Evolutionary conservation across 2,888 invertebrate genomes (phyloP).

Genomic region (Halocaridina rubra): DNA sequence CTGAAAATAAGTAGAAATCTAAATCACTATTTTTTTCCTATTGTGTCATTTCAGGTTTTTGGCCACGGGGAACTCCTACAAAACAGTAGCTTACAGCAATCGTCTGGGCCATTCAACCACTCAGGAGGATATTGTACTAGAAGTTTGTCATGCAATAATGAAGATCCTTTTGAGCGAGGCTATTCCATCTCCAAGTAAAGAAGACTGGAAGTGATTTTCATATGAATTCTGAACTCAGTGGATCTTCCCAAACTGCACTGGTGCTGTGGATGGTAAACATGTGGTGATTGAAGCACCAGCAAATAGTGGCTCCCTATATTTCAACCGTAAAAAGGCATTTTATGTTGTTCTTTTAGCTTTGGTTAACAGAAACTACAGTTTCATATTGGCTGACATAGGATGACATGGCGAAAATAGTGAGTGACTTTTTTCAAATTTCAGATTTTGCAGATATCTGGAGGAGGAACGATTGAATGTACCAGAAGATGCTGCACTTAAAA

Average conservation of each 20-base stretch:
- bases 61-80: conserved; percentile 25
- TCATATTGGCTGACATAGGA: conserved; percentile 35
- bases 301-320: conserved; percentile 35
- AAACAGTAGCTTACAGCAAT: conserved; percentile 23
- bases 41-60: conserved; percentile 22
- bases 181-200: conserved; percentile 28
- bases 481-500: conserved; percentile 16
- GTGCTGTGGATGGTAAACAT: conserved; percentile 27
- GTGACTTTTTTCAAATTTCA: conserved; percentile 19
- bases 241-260: conserved; percentile 37
- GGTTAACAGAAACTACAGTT: conserved; percentile 32
- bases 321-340: conserved; percentile 36
- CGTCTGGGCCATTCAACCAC: conserved; percentile 33
- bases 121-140: conserved; percentile 7
- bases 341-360: conserved; percentile 38
- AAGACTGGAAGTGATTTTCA: conserved; percentile 31
- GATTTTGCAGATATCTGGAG: conserved; percentile 20
- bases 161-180: conserved; percentile 20
- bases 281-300: conserved; percentile 40
- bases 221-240: conserved; percentile 35
- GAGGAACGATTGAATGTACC: conserved; percentile 27
- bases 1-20: conserved; percentile 18
- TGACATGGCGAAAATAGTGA: conserved; percentile 34
- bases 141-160: conserved; percentile 46
- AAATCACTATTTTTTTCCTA: background rate